These are phyloP conservation scores for Stenodera caucasica DNA, from an alignment of 2,888 invertebrate species.

Conservation along the genomic window DNA sequence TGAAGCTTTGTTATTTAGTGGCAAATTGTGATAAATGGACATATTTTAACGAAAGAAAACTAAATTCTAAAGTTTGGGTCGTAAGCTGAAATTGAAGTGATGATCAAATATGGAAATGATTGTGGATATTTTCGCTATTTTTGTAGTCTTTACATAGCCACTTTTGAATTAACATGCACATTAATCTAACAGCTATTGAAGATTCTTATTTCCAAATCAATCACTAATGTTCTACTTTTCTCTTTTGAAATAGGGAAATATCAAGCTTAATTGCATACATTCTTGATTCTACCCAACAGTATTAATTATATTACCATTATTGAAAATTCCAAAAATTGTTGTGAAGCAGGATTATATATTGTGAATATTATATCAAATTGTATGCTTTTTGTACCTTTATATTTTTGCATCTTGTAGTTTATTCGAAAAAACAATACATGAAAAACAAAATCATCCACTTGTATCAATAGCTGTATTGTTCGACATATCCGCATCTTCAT, in stretches of 20 bases:
- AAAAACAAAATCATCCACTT: neutral
- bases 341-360: neutral
- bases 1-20: neutral
- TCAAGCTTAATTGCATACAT: neutral
- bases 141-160: too few relatives aligned
- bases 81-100: too few relatives aligned
- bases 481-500: conserved; percentile 68
- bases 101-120: too few relatives aligned
- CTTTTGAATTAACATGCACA: too few relatives aligned
- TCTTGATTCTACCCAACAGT: neutral
- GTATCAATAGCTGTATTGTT: conserved; percentile 41
- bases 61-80: neutral
- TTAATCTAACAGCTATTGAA: too few relatives aligned
- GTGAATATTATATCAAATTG: neutral
- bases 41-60: neutral
- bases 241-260: too few relatives aligned
- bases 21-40: conserved; percentile 1
- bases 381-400: conserved; percentile 22
- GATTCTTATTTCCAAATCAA: too few relatives aligned
- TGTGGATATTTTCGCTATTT: too few relatives aligned
- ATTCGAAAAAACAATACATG: neutral
- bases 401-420: conserved; percentile 14
- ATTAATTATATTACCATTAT: conserved; percentile 5
- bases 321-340: neutral
- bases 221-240: too few relatives aligned